Percentiles rank a stretch among this genome's conserved stretches.
Evolutionary conservation across 1,140 invertebrate species (phyloP).

Genomic region (Aculops lycopersici): DNA sequence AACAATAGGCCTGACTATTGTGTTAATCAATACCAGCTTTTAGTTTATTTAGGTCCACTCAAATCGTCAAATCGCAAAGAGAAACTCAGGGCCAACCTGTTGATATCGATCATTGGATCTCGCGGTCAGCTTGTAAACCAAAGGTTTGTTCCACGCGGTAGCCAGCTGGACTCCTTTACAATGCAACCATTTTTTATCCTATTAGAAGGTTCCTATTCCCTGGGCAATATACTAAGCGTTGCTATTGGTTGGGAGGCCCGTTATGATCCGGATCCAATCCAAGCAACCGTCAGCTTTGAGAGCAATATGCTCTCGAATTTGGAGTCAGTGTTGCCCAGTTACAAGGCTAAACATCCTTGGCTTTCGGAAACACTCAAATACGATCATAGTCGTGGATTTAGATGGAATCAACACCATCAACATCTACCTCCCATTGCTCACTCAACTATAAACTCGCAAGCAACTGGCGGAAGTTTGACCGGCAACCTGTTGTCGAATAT

Average conservation of each 20-base stretch:
- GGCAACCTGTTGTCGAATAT: no score
- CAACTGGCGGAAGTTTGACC: no score
- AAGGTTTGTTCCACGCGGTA: background rate
- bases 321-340: background rate
- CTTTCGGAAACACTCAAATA: background rate
- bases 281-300: background rate
- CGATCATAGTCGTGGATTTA: background rate
- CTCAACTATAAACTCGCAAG: no score
- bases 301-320: background rate
- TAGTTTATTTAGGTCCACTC: background rate
- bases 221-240: background rate
- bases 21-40: background rate
- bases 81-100: background rate
- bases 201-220: background rate
- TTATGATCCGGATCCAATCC: background rate
- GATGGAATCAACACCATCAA: no score
- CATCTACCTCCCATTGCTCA: no score
- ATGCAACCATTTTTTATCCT: background rate
- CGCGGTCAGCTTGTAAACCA: background rate
- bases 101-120: background rate
- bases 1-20: background rate
- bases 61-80: background rate
- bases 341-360: background rate
- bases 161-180: background rate
- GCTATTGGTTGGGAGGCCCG: background rate